Base-by-base conservation (phyloP, 2,888 invertebrate species). In the Leptopterna dolabrata region DNA sequence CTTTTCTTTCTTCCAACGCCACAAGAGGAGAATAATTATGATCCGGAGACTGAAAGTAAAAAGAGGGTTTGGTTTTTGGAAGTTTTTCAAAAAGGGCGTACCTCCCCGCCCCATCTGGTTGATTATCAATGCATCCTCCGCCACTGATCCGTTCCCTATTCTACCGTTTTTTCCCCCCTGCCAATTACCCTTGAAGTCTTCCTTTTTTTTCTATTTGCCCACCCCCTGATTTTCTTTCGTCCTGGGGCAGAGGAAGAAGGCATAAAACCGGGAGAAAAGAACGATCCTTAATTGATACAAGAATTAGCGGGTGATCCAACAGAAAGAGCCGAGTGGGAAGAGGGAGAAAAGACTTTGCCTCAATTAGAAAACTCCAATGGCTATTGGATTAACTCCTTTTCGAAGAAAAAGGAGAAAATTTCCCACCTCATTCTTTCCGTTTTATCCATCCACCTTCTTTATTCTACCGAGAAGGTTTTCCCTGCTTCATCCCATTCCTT, bases 271-370 rank as follows among this genome's bases (percentile, higher is more conserved):
- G 73, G 73, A 36, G 55, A 55, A 81, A 19, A 88, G 86, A 86
- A 83, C 71, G 76, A 45, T 63, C 88, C 87, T 87, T 89, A 89
- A 89, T 89, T 88, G 89, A 89, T 89, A 89, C 89, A 89, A 89
- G 89, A 89, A 89, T 89, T 89, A 89, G 89, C 88, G 89, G 88
- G 87, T 88, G 88, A 87, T 89, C 88, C 88, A 86, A 89, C 88
- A 89, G 88, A 89, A 86, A 80, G 86, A 87, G 19, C 27, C 41
- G 30, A 0, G 24, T 11, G n/a, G 13, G 51, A 4, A 45, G 30
- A n/a, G 55, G 73, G 47, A 3, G 45, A 29, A 73, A 85, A 76
- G 86, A 63, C 80, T 87, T 87, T 70, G 83, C 83, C 70, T 80
- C 86, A 87, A 87, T 87, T 87, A 87, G 86, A 78, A 87, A 87